A percentile compares a stretch with the other conserved stretches of the same genome.
These are phyloP conservation scores for Sylvilagus floridanus DNA, from an alignment of 2,797 vertebrate species.

Conservation along the genomic window DNA sequence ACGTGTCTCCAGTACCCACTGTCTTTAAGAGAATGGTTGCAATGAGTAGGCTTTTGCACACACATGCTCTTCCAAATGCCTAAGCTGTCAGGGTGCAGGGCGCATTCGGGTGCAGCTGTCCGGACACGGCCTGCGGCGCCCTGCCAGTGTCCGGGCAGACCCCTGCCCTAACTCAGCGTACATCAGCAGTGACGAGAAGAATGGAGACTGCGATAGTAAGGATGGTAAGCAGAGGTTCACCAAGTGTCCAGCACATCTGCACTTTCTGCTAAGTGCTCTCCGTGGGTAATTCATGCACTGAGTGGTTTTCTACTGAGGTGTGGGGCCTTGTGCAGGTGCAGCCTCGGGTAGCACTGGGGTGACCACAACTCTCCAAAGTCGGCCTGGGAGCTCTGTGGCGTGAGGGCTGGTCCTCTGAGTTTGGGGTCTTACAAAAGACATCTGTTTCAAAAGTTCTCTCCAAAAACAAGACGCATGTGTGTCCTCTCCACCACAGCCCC, in stretches of 20 bases:
- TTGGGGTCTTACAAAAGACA: background rate
- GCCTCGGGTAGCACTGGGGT: no score
- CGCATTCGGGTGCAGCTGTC: background rate
- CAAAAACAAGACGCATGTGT: background rate
- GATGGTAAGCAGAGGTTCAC: no score
- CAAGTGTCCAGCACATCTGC: background rate
- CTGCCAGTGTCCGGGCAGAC: rapidly evolving
- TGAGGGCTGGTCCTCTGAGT: background rate
- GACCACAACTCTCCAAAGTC: rapidly evolving
- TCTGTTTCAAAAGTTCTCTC: background rate
- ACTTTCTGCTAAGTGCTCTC: background rate
- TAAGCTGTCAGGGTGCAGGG: background rate
- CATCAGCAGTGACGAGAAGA: background rate
- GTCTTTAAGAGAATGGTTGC: background rate
- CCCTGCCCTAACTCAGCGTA: rapidly evolving
- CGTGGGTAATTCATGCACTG: rapidly evolving
- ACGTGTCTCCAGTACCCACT: background rate
- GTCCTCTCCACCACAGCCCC: background rate
- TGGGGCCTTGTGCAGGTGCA: no score
- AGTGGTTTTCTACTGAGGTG: background rate
- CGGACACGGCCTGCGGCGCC: rapidly evolving
- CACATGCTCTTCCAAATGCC: background rate
- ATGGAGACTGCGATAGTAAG: background rate
- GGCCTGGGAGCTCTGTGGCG: background rate
- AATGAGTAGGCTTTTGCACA: background rate